Evolutionary conservation across 2,888 invertebrate species (phyloP).

Genomic region (Athalia rosae): DNA sequence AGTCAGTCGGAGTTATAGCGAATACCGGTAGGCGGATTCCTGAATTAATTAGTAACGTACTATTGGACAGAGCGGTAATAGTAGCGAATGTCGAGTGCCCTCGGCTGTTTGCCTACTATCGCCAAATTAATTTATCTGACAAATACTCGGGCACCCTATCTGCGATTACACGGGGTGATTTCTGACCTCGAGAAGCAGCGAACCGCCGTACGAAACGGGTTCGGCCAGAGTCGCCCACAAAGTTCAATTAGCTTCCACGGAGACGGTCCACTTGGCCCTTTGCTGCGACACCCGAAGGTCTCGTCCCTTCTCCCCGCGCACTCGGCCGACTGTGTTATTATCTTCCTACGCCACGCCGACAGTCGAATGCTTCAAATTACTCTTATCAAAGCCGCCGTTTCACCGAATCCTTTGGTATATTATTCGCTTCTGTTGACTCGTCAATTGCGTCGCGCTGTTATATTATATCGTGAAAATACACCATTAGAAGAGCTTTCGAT

Average conservation of each 20-base stretch:
- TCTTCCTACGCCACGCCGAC: not conserved
- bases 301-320: too few relatives aligned
- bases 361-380: conserved; percentile 20
- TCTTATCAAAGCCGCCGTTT: not conserved
- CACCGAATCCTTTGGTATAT: conserved; percentile 10
- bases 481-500: not conserved
- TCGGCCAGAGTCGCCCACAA: conserved; percentile 7
- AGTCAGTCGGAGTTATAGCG: not conserved
- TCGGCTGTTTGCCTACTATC: conserved; percentile 35
- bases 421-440: conserved; percentile 9
- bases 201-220: conserved; percentile 1
- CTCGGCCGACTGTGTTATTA: conserved; percentile 29
- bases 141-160: conserved; percentile 35
- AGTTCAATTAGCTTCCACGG: conserved; percentile 33
- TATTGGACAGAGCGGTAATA: conserved; percentile 28
- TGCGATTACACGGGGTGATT: conserved; percentile 37
- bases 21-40: conserved; percentile 15
- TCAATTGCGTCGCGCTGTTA: not conserved
- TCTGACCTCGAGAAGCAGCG: conserved; percentile 22
- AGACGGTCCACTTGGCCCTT: conserved; percentile 38
- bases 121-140: conserved; percentile 43
- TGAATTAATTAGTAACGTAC: conserved; percentile 39
- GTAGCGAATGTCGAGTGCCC: conserved; percentile 34
- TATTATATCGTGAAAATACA: not conserved
- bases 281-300: conserved; percentile 11